Conservation (phyloP, 2,113 vertebrate species). For the Leptodactylus fuscus region DNA sequence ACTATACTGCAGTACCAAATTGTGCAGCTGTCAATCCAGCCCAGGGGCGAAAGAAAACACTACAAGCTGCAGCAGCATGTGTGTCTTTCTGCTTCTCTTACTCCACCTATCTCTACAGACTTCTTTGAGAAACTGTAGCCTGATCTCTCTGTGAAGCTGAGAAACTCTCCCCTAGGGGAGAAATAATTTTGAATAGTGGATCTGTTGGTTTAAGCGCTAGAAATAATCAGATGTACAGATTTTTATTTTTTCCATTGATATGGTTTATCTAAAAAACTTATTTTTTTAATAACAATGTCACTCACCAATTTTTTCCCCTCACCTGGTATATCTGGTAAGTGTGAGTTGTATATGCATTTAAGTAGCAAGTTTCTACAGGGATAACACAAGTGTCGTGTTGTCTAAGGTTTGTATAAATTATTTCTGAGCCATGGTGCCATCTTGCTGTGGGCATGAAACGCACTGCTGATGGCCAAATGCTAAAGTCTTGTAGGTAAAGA, state of each 20-base stretch:
- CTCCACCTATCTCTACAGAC: too few relatives aligned
- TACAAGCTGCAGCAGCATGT: too few relatives aligned
- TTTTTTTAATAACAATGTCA: not conserved
- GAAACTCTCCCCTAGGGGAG: too few relatives aligned
- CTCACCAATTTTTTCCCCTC: constrained; percentile 36
- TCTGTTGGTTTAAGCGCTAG: too few relatives aligned
- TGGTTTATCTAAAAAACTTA: not conserved
- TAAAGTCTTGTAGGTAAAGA: not conserved
- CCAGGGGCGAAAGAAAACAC: too few relatives aligned
- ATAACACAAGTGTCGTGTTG: not conserved
- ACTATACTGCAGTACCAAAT: too few relatives aligned
- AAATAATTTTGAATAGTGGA: too few relatives aligned
- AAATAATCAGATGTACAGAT: not conserved
- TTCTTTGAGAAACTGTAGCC: too few relatives aligned
- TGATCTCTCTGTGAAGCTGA: too few relatives aligned
- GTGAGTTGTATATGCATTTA: constrained; percentile 14
- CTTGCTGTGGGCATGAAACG: constrained; percentile 52
- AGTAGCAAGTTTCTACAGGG: not conserved
- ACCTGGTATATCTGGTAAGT: constrained; percentile 51
- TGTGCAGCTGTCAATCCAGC: too few relatives aligned
- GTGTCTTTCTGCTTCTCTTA: too few relatives aligned
- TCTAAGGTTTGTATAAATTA: constrained; percentile 47
- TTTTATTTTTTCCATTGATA: not conserved
- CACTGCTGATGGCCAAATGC: constrained; percentile 40
- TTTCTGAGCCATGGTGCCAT: constrained; percentile 38